Conservation (phyloP, 2,113 vertebrate genomes). For the Caranx melampygus region DNA sequence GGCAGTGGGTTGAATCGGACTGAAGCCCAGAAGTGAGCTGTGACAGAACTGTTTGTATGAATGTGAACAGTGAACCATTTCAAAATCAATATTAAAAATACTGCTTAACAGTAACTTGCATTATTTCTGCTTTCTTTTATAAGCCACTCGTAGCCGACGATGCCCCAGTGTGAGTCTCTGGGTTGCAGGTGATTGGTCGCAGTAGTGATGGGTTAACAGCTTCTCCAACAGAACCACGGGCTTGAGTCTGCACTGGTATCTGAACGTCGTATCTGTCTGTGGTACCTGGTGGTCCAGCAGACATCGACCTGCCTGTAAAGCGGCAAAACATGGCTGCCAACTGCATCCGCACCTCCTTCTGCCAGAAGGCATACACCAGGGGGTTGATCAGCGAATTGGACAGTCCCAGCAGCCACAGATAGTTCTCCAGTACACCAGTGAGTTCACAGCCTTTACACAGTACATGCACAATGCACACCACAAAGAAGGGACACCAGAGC, state of each 20-base stretch:
- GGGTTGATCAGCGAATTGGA: constrained; percentile 92
- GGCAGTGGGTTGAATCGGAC: background rate
- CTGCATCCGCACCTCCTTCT: constrained; percentile 88
- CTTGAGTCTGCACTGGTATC: constrained; percentile 3
- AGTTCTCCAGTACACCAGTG: constrained; percentile 83
- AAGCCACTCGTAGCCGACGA: constrained; percentile 8
- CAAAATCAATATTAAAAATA: background rate
- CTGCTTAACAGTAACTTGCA: background rate
- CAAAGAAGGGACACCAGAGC: constrained; percentile 91
- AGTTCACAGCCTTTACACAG: constrained; percentile 83
- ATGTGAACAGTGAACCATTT: background rate
- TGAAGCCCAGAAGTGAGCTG: background rate
- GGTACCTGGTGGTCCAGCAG: background rate
- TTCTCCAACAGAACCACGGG: background rate
- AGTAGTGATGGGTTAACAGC: constrained; percentile 20
- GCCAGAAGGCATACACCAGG: constrained; percentile 91
- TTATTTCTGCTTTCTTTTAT: constrained; percentile 21
- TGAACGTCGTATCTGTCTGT: background rate
- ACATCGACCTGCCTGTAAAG: constrained; percentile 55
- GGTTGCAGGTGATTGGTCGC: background rate
- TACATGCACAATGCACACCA: constrained; percentile 85
- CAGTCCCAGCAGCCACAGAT: constrained; percentile 91
- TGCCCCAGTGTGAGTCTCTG: background rate
- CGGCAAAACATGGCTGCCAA: constrained; percentile 80
- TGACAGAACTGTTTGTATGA: too few species aligned